Base-by-base conservation (phyloP, 2,888 invertebrate genomes). In the Lasioglossum morio region DNA sequence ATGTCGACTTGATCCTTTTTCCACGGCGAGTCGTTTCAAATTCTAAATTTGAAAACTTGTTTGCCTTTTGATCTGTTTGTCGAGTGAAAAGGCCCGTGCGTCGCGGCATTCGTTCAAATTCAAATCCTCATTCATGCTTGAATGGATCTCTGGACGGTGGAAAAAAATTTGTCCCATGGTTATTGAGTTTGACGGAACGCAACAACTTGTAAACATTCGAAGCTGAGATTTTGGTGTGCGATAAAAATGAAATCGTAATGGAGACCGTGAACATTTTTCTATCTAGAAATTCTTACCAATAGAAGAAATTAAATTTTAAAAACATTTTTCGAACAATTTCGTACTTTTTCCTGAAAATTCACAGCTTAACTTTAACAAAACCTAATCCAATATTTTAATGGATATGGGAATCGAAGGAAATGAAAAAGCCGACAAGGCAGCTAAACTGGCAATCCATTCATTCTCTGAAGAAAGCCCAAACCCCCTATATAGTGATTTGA, bases 221-320 rank as follows among this genome's bases (percentile, higher is more conserved):
- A 78, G 87, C 83, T 84, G 82, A 82, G 88, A 90, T 92, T 91
- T 89, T 91, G 91, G 91, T 90, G 87, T 87, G 84, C 86, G 84
- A 89, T 87, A 91, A 90, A 91, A 92, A 90, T 89, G 82, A 89
- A 91, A 87, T 86, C 90, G 87, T 89, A 91, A 91, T 91, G 87
- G 90, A 91, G 82, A 73, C 77, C 57, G 72, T 74, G 75, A 77
- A 74, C 74, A 69, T 69, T 77, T 74, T 72, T 48, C 72, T 77
- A 75, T 72, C 4, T 4, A 46, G 4, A 46, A 46, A 46, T 46
- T 14, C 46, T 46, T 16, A 16, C 1, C 46, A 16, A 63, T 43
- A 34, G 16, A n/a, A 57, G 16, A 7, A 7, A 48, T 23, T 48
- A 2, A 7, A 7, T 7, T 48, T 23, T 48, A 48, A 48, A 46